Evolutionary conservation across 2,797 vertebrate species (phyloP), one percentile per base, ranked within the genome.

Genomic region (Lagodon rhomboides): DNA sequence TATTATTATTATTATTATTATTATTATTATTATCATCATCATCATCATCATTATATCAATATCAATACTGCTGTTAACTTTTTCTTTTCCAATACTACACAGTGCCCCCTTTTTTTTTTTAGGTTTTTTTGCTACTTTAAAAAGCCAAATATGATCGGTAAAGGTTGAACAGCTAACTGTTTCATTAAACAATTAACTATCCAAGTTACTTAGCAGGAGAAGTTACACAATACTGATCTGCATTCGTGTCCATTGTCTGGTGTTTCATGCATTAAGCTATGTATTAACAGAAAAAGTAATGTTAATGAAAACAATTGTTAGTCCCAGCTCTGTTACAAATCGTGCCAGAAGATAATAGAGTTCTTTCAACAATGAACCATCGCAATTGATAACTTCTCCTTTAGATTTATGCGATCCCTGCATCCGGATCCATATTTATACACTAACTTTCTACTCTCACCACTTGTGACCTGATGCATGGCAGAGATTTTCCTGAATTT

Each of bases 401-500:
- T 3, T 38, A 11, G 38, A 38, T 38, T 10, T 2, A 38, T 38
- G 38, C 8, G 10, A 59, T 34, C 41, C 47, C 25, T 25, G 5
- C 43, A n/a, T 22, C 53, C 59, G 18, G 64, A 16, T 65, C 12
- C n/a, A 16, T 61, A 61, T 53, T 20, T 3, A n/a, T 22, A 25
- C 1, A 41, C 15, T 12, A 22, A 23, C 62, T 15, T 58, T 67
- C 13, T 50, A 0, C 54, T 73, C 25, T 50, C 16, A 10, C 71
- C 41, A 20, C 46, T 46, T 68, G 53, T 53, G 65, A 47, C 61
- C n/a, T 59, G 66, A 81, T 66, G 69, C 70, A 44, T 22, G 7
- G 27, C 75, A 62, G 53, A 71, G 15, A 70, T 55, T 79, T 68
- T 11, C 6, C 6, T 78, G 38, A 73, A 84, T 77, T 75, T 71